phyloP scores from a whole-genome alignment of 2,888 invertebrate genomes.

The Hirudinaria manillensis region DNA sequence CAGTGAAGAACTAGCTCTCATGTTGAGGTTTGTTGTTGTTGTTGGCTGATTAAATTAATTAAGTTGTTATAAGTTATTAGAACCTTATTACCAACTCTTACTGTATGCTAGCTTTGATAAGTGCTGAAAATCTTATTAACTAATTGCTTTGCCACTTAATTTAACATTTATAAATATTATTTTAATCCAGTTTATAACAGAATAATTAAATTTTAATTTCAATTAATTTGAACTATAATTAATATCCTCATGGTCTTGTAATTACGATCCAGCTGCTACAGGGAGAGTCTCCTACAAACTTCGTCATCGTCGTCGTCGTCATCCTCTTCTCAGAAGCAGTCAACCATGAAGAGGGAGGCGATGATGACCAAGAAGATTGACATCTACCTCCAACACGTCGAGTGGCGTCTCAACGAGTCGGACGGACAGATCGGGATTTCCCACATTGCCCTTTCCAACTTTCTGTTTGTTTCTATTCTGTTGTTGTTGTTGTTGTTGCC shows the following conservation, averaged over 20 bases:
- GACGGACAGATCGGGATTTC: conserved; percentile 97
- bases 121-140: no score
- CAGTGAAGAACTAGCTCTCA: conserved; percentile 89
- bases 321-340: conserved; percentile 38
- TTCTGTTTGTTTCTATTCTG: conserved; percentile 62
- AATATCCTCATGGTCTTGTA: no score
- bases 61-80: not conserved
- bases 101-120: no score
- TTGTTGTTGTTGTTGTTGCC: not conserved
- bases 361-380: conserved; percentile 72
- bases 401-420: conserved; percentile 92
- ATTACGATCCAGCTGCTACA: conserved; percentile 49
- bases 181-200: no score
- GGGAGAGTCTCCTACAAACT: conserved; percentile 53
- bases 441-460: conserved; percentile 88
- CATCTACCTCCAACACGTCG: conserved; percentile 95
- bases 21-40: conserved; percentile 66
- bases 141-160: no score
- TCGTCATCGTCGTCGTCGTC: conserved; percentile 44
- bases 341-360: conserved; percentile 41
- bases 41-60: conserved; percentile 6
- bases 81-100: no score
- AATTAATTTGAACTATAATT: no score
- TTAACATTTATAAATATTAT: no score
- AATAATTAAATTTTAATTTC: no score